Base-by-base conservation (phyloP, 2,888 invertebrate species). In the Coleophora flavipennella region DNA sequence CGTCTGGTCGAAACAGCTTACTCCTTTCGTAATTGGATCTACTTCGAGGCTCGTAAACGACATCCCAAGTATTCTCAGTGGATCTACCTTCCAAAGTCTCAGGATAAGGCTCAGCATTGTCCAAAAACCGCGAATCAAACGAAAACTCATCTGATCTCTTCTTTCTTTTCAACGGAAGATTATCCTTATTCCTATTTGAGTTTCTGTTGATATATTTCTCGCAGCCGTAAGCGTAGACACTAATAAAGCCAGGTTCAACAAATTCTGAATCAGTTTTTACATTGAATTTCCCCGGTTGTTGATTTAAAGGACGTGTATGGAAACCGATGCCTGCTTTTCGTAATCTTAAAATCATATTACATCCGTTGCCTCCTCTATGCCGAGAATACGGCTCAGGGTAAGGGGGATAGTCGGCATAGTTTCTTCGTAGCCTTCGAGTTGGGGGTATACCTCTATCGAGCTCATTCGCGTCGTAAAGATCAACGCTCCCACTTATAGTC, bases 161-260 rank as follows among this genome's bases (percentile, higher is more conserved):
- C 40, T 56, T 60, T 7, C 83, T 55, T 31, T 51, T 67, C 36
- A 81, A 57, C 31, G 81, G 77, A 10, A 80, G 52, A 35, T 68
- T 69, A 27, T 77, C 75, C 35, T 77, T 81, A 48, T 79, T 77
- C 38, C 73, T 65, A 12, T 73, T 55, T 0, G 81, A 76, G 39
- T 83, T 78, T 40, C 72, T 71, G 43, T 83, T 84, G 1, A 85
- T 75, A 42, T 85, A 85, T 44, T 80, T 89, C 55, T 91, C 90
- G 57, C 94, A 94, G 0, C 93, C 93, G 49, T 93, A 93, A 0
- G 94, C 94, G 57, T 94, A 94, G 0, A 94, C 93, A 33, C 93
- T 93, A 28, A 93, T 91, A 55, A 94, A 94, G 10, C 93, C 91
- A 0, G 94, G 94, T 54, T 94, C 94, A 0, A 93, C 87, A 57